Conservation (phyloP, 1,140 invertebrate species). For the Tetranychus urticae region DNA sequence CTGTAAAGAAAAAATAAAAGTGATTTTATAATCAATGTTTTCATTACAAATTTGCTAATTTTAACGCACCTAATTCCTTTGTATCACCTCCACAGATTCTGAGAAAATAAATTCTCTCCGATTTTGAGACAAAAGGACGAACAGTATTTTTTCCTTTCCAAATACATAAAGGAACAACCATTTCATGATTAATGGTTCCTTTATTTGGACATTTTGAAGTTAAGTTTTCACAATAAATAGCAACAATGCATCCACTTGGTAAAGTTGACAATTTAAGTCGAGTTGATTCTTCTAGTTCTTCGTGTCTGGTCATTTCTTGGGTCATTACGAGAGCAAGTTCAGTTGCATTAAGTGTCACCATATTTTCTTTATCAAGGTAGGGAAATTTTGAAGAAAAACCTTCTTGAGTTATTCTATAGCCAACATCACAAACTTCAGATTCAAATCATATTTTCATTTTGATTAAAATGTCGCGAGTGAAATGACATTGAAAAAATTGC, state of each 20-base stretch:
- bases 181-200: conserved; percentile 23
- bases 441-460: conserved; percentile 33
- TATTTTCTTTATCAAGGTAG: not conserved
- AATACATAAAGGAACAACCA: conserved; percentile 53
- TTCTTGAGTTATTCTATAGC: conserved; percentile 13
- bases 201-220: conserved; percentile 28
- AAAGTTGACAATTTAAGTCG: conserved; percentile 1
- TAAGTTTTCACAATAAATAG: not conserved
- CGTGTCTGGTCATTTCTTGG: conserved; percentile 12
- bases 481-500: no score
- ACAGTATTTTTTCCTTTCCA: conserved; percentile 70
- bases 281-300: conserved; percentile 23
- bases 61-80: not conserved
- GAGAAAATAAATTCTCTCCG: conserved; percentile 60
- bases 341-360: not conserved
- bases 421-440: conserved; percentile 40
- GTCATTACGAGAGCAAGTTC: conserved; percentile 2
- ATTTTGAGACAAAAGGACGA: conserved; percentile 53
- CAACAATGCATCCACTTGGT: conserved; percentile 1
- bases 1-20: not conserved
- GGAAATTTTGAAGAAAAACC: conserved; percentile 4
- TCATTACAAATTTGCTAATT: not conserved
- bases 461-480: no score
- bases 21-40: not conserved
- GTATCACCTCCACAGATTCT: conserved; percentile 51